phyloP scores from a whole-genome alignment of 2,797 vertebrate species.

The Syngnathus rostellatus region DNA sequence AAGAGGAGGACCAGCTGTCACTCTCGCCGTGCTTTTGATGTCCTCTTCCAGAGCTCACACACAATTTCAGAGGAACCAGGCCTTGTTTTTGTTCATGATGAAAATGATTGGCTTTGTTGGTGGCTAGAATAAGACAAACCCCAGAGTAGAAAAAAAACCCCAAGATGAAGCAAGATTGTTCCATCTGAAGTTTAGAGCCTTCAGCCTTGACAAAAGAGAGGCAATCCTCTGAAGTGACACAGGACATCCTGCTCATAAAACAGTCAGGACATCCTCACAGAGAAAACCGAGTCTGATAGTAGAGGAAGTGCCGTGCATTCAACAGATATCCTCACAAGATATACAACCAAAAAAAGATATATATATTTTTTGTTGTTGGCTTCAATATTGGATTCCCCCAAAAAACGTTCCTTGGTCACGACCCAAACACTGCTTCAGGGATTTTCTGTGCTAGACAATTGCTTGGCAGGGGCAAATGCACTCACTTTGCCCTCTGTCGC shows the following conservation, averaged over 20 bases:
- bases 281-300: conserved; percentile 47
- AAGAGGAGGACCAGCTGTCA: conserved; percentile 70
- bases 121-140: conserved; percentile 28
- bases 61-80: conserved; percentile 39
- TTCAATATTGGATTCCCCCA: not conserved
- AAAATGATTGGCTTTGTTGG: conserved; percentile 45
- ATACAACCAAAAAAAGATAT: not conserved
- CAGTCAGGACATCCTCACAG: conserved; percentile 45
- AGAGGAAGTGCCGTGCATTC: conserved; percentile 31
- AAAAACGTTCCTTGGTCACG: conserved; percentile 5
- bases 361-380: not conserved
- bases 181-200: conserved; percentile 40
- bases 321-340: conserved; percentile 16
- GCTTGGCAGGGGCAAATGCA: conserved; percentile 44
- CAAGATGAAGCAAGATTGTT: conserved; percentile 43
- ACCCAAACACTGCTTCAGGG: conserved; percentile 23
- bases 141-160: conserved; percentile 5
- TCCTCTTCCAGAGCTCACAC: conserved; percentile 38
- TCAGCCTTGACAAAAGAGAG: conserved; percentile 46
- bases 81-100: conserved; percentile 51
- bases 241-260: conserved; percentile 65
- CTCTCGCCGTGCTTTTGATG: conserved; percentile 61
- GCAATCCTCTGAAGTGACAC: conserved; percentile 39
- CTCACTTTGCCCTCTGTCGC: conserved; percentile 51
- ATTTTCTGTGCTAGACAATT: conserved; percentile 46